Conservation (phyloP, 37 sponge, comb jelly and placozoan species). For the Haliclona indistincta region DNA sequence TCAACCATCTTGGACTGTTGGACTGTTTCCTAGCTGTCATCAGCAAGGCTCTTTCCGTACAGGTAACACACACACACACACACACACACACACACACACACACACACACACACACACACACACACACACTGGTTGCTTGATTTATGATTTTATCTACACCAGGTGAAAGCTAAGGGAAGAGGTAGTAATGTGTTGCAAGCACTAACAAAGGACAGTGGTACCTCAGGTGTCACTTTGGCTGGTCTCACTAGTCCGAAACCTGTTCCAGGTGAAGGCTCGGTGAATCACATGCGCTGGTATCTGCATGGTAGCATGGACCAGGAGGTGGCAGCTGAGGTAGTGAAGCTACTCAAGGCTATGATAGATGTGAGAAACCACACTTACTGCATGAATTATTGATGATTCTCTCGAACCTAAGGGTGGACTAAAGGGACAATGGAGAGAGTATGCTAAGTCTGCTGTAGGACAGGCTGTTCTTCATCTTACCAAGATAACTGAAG, state of each 20-base stretch:
- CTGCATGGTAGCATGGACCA: constrained; percentile 59
- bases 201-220: constrained; percentile 28
- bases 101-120: too few species aligned
- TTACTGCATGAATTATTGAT: background rate
- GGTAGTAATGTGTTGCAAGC: constrained; percentile 38
- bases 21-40: constrained; percentile 83
- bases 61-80: too few species aligned
- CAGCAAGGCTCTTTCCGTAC: constrained; percentile 76
- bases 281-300: constrained; percentile 70
- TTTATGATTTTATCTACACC: background rate
- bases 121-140: background rate
- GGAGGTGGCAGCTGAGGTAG: constrained; percentile 85
- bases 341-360: constrained; percentile 87
- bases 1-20: constrained; percentile 76
- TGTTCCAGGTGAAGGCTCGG: constrained; percentile 54
- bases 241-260: constrained; percentile 48
- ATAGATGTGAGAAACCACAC: constrained; percentile 33
- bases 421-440: constrained; percentile 64
- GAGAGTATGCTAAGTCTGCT: constrained; percentile 77
- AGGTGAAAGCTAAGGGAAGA: constrained; percentile 73
- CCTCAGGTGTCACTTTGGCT: constrained; percentile 49
- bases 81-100: too few species aligned
- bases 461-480: constrained; percentile 88
- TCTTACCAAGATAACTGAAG: constrained; percentile 80
- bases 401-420: constrained; percentile 23